These are phyloP conservation scores for Pterocles burchelli DNA, from an alignment of 2,113 vertebrate species.

Conservation along the genomic window DNA sequence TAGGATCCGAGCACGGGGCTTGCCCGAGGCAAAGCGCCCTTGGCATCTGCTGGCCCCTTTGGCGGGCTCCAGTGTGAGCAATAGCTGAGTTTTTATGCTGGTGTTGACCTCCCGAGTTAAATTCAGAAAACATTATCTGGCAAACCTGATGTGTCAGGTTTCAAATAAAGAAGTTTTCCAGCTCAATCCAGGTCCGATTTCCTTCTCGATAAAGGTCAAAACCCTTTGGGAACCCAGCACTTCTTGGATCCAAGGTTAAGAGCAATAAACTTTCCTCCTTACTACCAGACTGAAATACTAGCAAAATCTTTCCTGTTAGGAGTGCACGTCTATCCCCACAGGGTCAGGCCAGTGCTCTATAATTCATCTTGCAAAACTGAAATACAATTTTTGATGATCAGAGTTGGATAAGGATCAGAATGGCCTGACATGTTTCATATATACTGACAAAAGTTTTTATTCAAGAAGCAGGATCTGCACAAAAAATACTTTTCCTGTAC, in stretches of 20 bases:
- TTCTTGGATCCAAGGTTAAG: not conserved
- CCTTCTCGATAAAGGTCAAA: not conserved
- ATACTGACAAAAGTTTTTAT: not conserved
- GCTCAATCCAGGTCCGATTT: not conserved
- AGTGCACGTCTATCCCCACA: not conserved
- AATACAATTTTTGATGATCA: not conserved
- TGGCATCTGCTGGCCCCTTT: not conserved
- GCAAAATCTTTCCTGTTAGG: not conserved
- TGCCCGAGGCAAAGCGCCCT: not conserved
- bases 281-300: not conserved
- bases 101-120: not conserved
- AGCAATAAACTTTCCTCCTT: not conserved
- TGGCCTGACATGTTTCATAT: not conserved
- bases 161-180: conserved; percentile 11
- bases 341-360: not conserved
- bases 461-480: not conserved
- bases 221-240: not conserved
- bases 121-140: conserved; percentile 1
- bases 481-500: not conserved
- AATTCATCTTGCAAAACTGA: not conserved
- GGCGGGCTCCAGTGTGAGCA: not conserved
- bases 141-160: not conserved
- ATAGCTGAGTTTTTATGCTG: not conserved
- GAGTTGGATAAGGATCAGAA: not conserved
- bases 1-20: not conserved